Conservation (phyloP, 2,888 invertebrate genomes). For the Parnassius mnemosyne region DNA sequence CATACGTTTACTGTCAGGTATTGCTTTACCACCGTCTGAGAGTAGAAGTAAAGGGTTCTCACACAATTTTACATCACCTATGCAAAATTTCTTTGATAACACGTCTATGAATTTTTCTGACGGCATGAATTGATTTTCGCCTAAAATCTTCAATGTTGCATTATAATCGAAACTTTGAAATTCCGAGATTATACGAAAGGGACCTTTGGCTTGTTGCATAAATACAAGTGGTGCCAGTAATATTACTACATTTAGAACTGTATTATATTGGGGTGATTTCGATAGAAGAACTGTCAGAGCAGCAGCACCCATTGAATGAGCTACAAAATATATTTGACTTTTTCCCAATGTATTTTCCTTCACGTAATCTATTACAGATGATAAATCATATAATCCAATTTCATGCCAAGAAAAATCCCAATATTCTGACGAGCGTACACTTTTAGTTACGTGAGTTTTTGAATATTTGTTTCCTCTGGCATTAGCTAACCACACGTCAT, state of each 20-base stretch:
- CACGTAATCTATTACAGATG: constrained; percentile 46
- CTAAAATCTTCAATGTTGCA: constrained; percentile 35
- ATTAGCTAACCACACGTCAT: constrained; percentile 80
- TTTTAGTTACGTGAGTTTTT: constrained; percentile 34
- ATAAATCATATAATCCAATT: constrained; percentile 50
- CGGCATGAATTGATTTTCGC: constrained; percentile 37
- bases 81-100: constrained; percentile 42
- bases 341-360: constrained; percentile 32
- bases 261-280: constrained; percentile 42
- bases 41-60: constrained; percentile 42
- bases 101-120: constrained; percentile 33
- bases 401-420: constrained; percentile 59
- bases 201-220: constrained; percentile 48
- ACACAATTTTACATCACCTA: constrained; percentile 37
- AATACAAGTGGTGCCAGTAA: constrained; percentile 50
- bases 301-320: constrained; percentile 52
- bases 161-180: constrained; percentile 34
- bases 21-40: constrained; percentile 39
- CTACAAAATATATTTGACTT: constrained; percentile 43
- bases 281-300: constrained; percentile 47
- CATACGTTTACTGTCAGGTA: constrained; percentile 29
- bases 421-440: constrained; percentile 34
- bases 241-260: constrained; percentile 40
- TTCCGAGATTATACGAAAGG: constrained; percentile 41
- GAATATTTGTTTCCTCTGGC: constrained; percentile 54